Base-by-base conservation (phyloP, 2,888 invertebrate genomes). In the Xylocampa areola region DNA sequence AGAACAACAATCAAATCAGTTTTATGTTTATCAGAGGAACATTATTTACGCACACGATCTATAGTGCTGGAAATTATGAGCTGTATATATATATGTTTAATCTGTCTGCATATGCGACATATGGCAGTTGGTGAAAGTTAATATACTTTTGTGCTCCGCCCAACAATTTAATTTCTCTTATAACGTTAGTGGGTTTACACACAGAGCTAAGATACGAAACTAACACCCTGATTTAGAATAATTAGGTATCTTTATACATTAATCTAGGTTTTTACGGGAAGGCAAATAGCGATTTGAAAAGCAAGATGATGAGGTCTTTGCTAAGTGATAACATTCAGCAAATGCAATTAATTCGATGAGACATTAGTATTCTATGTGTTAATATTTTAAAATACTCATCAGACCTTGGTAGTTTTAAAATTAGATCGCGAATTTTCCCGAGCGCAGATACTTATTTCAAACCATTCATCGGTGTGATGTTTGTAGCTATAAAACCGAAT, bases 341-440 rank as follows among this genome's bases (percentile, higher is more conserved):
- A n/a, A n/a, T n/a, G n/a, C n/a, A n/a, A n/a, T n/a, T n/a, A n/a
- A n/a, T n/a, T n/a, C n/a, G n/a, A n/a, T n/a, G n/a, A n/a, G n/a
- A n/a, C n/a, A n/a, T n/a, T n/a, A n/a, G n/a, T n/a, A n/a, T n/a
- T n/a, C n/a, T n/a, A n/a, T 27, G 11, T 13, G 7, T 32, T 40
- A 43, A 29, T 11, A 4, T 36, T 55, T 49, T 32, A 35, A 47
- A 48, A 48, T 40, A 55, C 7, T 23, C 52, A n/a, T n/a, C 44
- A 57, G 52, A 45, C 63, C 59, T 68, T 71, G 45, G 7, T 35
- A 32, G 3, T 49, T 39, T 45, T 49, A 44, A 48, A 53, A 48
- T 36, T 64, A 55, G 55, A 57, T 25, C 25, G n/a, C 13, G 27
- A 58, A 23, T 37, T 19, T 29, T 30, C 14, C 25, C 36, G 21